Conservation (phyloP, 2,113 vertebrate species). For the Piprites chloris region DNA sequence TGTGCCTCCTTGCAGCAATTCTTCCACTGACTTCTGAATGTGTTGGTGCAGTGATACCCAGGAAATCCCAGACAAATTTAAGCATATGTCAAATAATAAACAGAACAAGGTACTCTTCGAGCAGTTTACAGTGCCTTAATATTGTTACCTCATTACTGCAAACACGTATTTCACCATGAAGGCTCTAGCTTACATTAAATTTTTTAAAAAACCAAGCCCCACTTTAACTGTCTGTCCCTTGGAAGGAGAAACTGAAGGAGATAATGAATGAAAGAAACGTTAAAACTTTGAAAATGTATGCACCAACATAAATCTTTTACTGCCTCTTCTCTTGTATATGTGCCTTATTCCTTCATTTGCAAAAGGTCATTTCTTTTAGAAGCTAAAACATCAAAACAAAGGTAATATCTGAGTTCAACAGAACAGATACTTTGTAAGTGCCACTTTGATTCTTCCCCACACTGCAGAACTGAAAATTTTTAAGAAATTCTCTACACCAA, state of each 20-base stretch:
- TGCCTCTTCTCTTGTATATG: not conserved
- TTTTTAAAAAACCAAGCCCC: not conserved
- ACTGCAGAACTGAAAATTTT: not conserved
- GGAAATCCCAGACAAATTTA: not conserved
- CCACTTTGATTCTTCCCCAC: not conserved
- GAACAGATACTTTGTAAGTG: not conserved
- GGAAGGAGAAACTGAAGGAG: not conserved
- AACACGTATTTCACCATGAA: not conserved
- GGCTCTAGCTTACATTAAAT: not conserved
- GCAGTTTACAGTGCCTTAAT: not conserved
- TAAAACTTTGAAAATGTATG: not conserved
- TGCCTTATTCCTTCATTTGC: constrained; percentile 47
- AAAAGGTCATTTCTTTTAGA: constrained; percentile 54
- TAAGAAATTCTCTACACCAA: not conserved
- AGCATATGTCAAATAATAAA: not conserved
- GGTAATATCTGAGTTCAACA: not conserved
- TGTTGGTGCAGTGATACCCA: not conserved
- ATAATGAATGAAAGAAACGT: constrained; percentile 50
- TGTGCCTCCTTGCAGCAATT: not conserved
- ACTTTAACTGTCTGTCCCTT: not conserved
- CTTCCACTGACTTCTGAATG: not conserved
- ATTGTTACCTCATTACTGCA: not conserved
- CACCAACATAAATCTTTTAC: not conserved
- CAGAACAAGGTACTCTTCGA: not conserved
- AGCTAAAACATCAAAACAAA: not conserved